Evolutionary conservation across 2,888 invertebrate genomes (phyloP), one percentile per base, ranked within the genome.

Genomic region (Chromoteleia sp.): DNA sequence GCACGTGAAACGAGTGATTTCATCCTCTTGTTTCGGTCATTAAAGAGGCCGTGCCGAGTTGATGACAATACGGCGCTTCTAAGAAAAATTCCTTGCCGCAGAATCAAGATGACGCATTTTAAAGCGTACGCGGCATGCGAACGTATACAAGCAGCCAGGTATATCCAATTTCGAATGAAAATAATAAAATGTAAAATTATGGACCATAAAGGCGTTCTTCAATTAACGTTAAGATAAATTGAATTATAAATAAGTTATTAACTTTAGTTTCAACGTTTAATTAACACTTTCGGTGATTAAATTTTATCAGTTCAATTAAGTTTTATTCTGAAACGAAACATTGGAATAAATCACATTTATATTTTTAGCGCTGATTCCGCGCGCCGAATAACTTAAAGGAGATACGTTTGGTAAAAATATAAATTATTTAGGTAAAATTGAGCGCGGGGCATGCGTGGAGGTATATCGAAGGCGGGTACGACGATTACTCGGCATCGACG

Each of bases 401-500:
- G 30, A 58, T 52, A n/a, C 21, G 29, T 59, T 63, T 17, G 19
- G 39, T 30, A 63, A 74, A 63, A 74, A 45, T 74, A 71, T 74
- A 80, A 74, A 80, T 79, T 79, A 80, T 74, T 74, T 74, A 80
- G 74, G 74, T 74, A 63, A 63, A 74, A 67, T 73, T 21, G 52
- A 71, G 56, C 12, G n/a, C 63, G 58, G 12, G 1, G 36, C 15
- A 45, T 21, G 56, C 29, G 36, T 36, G n/a, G 29, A 65, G 39
- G 67, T 54, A 63, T 65, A 67, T 75, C 29, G 61, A 52, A 76
- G 75, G 73, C 71, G 81, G 76, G 81, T 58, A 78, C 52, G 58
- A 71, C 83, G 81, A 75, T 82, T 85, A 86, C 85, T 84, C 84
- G 71, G 80, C 82, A 85, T 80, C 70, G 87, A 84, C 84, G 85